phyloP scores from a whole-genome alignment of 1,140 invertebrate genomes.

The Dendroctonus ponderosae region DNA sequence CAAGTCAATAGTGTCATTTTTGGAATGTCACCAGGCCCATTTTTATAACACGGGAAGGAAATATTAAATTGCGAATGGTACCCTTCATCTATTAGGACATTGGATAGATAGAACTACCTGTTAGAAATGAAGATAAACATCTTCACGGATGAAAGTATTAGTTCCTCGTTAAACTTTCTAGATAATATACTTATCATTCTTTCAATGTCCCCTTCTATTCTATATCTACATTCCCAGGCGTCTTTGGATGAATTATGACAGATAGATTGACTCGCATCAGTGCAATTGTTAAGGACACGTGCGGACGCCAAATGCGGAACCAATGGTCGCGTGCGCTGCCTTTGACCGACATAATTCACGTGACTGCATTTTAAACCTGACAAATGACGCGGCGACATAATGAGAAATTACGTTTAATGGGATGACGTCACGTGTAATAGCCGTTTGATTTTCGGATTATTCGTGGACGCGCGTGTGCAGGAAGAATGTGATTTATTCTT shows the following conservation, averaged over 20 bases:
- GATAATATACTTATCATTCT: background rate
- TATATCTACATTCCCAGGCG: conserved; percentile 5
- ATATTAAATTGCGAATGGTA: no score
- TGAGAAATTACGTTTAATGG: conserved; percentile 9
- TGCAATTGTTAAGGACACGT: conserved; percentile 30
- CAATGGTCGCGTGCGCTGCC: conserved; percentile 24
- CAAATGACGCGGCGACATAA: conserved; percentile 29
- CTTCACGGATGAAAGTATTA: no score
- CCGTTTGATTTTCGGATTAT: conserved; percentile 11
- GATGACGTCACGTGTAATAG: conserved; percentile 23
- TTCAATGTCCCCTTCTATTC: conserved; percentile 1
- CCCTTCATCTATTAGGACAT: no score
- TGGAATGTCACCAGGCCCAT: no score
- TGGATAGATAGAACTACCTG: no score
- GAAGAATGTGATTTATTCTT: no score
- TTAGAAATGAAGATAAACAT: no score
- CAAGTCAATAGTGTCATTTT: no score
- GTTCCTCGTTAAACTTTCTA: no score
- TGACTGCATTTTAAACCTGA: conserved; percentile 26
- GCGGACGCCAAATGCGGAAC: conserved; percentile 21
- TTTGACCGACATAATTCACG: conserved; percentile 23
- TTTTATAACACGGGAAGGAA: no score
- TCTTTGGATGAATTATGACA: conserved; percentile 24
- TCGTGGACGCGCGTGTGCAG: background rate
- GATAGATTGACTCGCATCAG: conserved; percentile 24